Conservation (phyloP, 2,113 vertebrate genomes). For the Glareola pratincola region DNA sequence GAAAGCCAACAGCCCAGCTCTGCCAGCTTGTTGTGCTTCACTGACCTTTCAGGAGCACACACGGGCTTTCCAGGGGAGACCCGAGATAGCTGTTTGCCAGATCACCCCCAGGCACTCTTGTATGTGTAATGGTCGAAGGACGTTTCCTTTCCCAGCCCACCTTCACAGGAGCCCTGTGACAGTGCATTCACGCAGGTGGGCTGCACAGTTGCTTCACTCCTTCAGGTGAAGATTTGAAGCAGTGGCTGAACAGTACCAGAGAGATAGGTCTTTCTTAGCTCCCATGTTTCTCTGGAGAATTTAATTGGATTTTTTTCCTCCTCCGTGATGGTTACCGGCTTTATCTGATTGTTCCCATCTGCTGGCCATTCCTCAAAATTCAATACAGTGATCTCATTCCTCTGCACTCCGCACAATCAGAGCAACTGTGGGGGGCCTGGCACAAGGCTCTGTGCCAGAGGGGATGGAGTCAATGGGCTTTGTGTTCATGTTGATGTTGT, state of each 20-base stretch:
- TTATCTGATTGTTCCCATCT: conserved; percentile 70
- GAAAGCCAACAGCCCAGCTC: background rate
- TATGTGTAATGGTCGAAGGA: background rate
- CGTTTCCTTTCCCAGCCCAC: background rate
- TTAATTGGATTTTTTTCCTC: conserved; percentile 6
- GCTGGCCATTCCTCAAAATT: conserved; percentile 45
- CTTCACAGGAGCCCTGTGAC: rapidly evolving
- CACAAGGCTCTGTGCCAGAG: conserved; percentile 34
- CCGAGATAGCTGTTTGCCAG: rapidly evolving
- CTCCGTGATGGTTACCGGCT: background rate
- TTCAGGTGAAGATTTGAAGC: background rate
- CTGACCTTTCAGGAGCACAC: background rate
- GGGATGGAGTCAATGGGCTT: conserved; percentile 19
- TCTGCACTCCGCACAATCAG: conserved; percentile 24
- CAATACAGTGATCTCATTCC: conserved; percentile 43
- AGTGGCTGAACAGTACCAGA: background rate
- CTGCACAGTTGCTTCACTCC: background rate
- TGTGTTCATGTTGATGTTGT: background rate
- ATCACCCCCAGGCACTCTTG: background rate
- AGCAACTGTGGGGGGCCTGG: background rate
- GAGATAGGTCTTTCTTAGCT: background rate
- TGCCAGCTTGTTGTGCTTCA: background rate
- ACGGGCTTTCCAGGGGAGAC: background rate
- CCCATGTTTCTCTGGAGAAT: conserved; percentile 11
- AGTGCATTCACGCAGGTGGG: background rate